Base-by-base conservation (phyloP, 2,888 invertebrate species). In the Aspidapion aeneum region DNA sequence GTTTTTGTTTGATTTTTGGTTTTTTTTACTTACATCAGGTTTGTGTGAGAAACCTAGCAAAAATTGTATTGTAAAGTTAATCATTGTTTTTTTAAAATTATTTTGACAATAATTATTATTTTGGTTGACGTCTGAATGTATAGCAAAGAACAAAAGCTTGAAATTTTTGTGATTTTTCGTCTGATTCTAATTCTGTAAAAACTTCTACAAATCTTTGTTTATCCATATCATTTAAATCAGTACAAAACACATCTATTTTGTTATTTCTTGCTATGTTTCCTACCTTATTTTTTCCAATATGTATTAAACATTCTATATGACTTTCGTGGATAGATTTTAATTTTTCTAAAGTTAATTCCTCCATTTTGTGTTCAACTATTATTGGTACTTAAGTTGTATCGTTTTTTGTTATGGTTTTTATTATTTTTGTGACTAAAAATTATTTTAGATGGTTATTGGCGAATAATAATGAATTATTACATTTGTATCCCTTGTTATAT, bases 381-480 rank as follows among this genome's bases (percentile, higher is more conserved):
- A 74, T 58, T 1, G 74, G 74, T 16, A 72, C 68, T 71, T 71
- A 74, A 17, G 67, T 68, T 18, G 61, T 55, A 16, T 68, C 66
- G 21, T 70, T 64, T 60, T 57, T 64, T 5, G 63, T 66, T 3
- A 71, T 50, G 12, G 71, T 72, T 64, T 63, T 70, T 48, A 73
- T 60, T 1, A 62, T 58, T 49, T 68, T 64, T 7, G 52, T 54
- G 5, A 64, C 67, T 35, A 35, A 12, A 12, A 35, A 35, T 7
- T 7, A 35, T 35, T n/a, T n/a, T n/a, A 58, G 3, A 17, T 16
- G n/a, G 16, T 60, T 49, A 12, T 18, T 18, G n/a, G n/a, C n/a
- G n/a, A n/a, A n/a, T n/a, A n/a, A n/a, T n/a, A n/a, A n/a, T n/a
- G n/a, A n/a, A n/a, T n/a, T n/a, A n/a, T n/a, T n/a, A n/a, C n/a